Percentiles rank a stretch among this genome's conserved stretches.
These are phyloP conservation scores for Pseudochaenichthys georgianus DNA, from an alignment of 2,797 vertebrate genomes.

Conservation along the genomic window DNA sequence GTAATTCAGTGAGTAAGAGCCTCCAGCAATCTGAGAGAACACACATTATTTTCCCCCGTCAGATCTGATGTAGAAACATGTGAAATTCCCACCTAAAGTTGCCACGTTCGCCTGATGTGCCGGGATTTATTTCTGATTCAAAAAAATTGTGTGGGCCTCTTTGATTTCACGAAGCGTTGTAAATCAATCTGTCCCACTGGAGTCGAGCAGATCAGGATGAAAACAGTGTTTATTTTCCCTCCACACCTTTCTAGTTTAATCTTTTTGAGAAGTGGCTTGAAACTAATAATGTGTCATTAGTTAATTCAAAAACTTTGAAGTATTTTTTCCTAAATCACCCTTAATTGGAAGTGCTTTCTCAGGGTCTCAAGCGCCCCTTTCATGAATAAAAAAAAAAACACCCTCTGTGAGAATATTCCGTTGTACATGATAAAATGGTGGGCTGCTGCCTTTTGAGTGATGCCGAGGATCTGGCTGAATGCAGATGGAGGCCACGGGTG, in stretches of 20 bases:
- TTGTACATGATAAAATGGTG: slow-evolving; percentile 23
- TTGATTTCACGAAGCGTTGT: slow-evolving; percentile 39
- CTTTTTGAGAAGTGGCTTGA: slow-evolving; percentile 29
- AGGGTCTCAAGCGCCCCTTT: slow-evolving; percentile 36
- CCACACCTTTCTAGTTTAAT: slow-evolving; percentile 20
- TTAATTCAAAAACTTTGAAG: slow-evolving; percentile 43
- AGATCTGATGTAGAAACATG: slow-evolving; percentile 16
- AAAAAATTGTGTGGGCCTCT: slow-evolving; percentile 37
- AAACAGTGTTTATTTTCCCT: slow-evolving; percentile 4
- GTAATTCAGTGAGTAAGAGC: slow-evolving; percentile 35
- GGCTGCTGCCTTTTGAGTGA: slow-evolving; percentile 36
- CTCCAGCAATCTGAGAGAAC: slow-evolving; percentile 22
- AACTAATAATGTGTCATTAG: slow-evolving; percentile 28
- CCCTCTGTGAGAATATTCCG: neutral
- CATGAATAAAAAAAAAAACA: neutral
- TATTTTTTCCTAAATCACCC: slow-evolving; percentile 2
- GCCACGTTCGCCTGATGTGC: slow-evolving; percentile 10
- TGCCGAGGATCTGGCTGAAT: slow-evolving; percentile 47
- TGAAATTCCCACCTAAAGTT: no score
- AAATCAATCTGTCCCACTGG: slow-evolving; percentile 26
- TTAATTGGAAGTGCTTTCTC: slow-evolving; percentile 51
- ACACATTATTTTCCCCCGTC: slow-evolving; percentile 1
- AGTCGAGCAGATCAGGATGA: slow-evolving; percentile 18
- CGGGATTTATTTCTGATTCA: neutral
- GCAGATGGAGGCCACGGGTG: slow-evolving; percentile 50